Evolutionary conservation across 2,888 invertebrate species (phyloP), one percentile per base, ranked within the genome.

Genomic region (Amphipyra tragopoginis): DNA sequence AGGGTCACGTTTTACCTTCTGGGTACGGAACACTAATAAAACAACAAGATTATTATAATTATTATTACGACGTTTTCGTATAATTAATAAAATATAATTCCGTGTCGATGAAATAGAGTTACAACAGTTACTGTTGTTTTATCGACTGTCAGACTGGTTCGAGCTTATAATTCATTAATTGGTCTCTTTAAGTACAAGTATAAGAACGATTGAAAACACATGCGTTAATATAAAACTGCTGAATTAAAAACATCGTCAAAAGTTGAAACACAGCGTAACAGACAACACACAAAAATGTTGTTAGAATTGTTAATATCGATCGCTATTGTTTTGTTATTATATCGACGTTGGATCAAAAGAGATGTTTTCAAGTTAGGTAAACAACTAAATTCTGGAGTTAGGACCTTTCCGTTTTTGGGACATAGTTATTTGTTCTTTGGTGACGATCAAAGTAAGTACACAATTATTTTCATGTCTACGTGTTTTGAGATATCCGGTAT

Each of bases 361-460:
- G 50, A 67, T 5, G 53, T 81, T 51, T 56, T 70, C 13, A 57
- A 61, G 26, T 52, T 81, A 15, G 69, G 69, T 7, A 55, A 29
- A 14, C 66, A 75, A 8, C 40, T 81, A 6, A 74, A 70, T 40
- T 72, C 75, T 33, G 72, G 74, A 13, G 26, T 73, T 11, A 47
- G 38, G 49, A 14, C 62, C 0, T 47, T 77, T 2, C 81, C 81
- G 8, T 52, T 81, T 5, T n/a, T 80, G 6, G 81, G 81, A 45
- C 81, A 81, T 14, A 62, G 77, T 33, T 81, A 81, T 48, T 55
- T 81, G 47, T 78, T 81, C 47, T 29, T 81, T 5, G 81, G 81
- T 0, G 58, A 61, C 33, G 68, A 68, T 65, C 72, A 77, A 45
- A 70, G 80, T 80, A 45, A 57, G 71, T 71, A 36, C 14, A 9